These are phyloP conservation scores for Panthera tigris DNA, from an alignment of 2,113 vertebrate genomes.

Conservation along the genomic window DNA sequence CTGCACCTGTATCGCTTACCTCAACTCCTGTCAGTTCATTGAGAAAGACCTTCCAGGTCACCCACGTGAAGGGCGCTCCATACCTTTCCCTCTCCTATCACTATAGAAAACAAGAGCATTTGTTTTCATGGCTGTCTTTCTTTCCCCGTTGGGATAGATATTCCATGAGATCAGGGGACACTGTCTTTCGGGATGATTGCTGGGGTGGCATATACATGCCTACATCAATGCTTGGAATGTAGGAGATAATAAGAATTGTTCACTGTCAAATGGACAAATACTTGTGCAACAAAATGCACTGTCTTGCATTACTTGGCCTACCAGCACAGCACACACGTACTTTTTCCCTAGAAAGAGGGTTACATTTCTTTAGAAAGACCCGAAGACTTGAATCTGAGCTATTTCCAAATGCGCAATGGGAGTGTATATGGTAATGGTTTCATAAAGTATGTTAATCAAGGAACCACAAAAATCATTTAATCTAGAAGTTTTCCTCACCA, in stretches of 20 bases:
- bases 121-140: not conserved
- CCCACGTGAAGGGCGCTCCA: not conserved
- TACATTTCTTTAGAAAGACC: not conserved
- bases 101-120: not conserved
- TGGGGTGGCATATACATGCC: not conserved
- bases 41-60: not conserved
- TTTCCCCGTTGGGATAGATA: not conserved
- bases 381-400: not conserved
- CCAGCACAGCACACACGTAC: not conserved
- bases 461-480: slow-evolving; percentile 69
- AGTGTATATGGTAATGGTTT: slow-evolving; percentile 51
- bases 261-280: not conserved
- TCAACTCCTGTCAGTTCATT: not conserved
- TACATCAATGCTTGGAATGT: not conserved
- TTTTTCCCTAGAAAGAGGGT: not conserved
- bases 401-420: slow-evolving; percentile 26
- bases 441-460: slow-evolving; percentile 69
- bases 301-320: not conserved
- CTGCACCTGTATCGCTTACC: not conserved
- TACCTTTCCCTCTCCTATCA: not conserved
- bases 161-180: not conserved
- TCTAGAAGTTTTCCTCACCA: slow-evolving; percentile 62
- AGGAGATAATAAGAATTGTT: not conserved
- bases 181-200: not conserved
- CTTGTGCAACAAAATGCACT: not conserved